Conservation (phyloP, 2,888 invertebrate genomes). For the Drymonia ruficornis region DNA sequence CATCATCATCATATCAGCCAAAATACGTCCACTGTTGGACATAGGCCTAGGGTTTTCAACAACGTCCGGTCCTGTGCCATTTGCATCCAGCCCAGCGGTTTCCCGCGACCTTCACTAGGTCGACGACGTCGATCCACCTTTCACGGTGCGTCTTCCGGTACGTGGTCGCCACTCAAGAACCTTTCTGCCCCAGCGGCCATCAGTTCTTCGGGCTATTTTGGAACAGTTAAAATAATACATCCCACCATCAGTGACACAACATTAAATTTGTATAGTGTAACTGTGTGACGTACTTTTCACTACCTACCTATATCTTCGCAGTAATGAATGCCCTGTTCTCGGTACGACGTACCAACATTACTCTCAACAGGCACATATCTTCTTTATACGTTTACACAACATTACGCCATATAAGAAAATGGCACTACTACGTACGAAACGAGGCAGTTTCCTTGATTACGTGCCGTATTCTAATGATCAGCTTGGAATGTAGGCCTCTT, state of each 20-base stretch:
- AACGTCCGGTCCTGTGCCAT: too few species aligned
- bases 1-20: too few species aligned
- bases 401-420: constrained; percentile 51
- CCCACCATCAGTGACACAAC: not conserved
- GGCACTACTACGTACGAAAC: constrained; percentile 45
- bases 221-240: not conserved
- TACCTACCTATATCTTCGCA: constrained; percentile 17
- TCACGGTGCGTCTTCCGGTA: too few species aligned
- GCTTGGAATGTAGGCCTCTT: constrained; percentile 14
- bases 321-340: constrained; percentile 27
- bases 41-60: too few species aligned
- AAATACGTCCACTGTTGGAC: too few species aligned
- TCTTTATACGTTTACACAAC: constrained; percentile 53
- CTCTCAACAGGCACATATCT: constrained; percentile 32
- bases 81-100: too few species aligned
- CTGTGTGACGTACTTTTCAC: not conserved
- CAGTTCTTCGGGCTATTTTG: too few species aligned
- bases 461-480: constrained; percentile 46
- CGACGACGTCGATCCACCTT: too few species aligned
- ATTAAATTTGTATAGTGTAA: not conserved
- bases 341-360: constrained; percentile 20
- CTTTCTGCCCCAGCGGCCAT: too few species aligned
- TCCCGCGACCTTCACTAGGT: too few species aligned
- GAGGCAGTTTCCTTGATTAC: constrained; percentile 50
- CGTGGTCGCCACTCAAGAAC: too few species aligned